Evolutionary conservation across 1,140 invertebrate genomes (phyloP), one percentile per base, ranked within the genome.

Genomic region (Caenorhabditis elegans): DNA sequence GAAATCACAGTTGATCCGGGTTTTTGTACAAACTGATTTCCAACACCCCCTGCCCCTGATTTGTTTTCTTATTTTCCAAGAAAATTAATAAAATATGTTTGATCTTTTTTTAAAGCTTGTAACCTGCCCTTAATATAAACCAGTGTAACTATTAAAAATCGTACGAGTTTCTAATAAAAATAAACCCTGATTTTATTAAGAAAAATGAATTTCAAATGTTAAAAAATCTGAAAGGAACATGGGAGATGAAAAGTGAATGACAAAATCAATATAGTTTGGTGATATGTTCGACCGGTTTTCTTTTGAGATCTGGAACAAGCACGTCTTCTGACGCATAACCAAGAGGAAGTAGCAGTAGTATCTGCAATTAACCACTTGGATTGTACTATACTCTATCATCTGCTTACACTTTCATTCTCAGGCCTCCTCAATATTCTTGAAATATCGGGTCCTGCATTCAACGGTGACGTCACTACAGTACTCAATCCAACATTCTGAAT

Each of bases 211-310:
- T 43, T 43, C 6, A 43, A 15, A 43, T 43, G n/a, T n/a, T n/a
- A n/a, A n/a, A n/a, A n/a, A n/a, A n/a, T n/a, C n/a, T n/a, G n/a
- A n/a, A n/a, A n/a, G n/a, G n/a, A n/a, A n/a, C n/a, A n/a, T n/a
- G n/a, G n/a, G n/a, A n/a, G n/a, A n/a, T n/a, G n/a, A n/a, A n/a
- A n/a, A n/a, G n/a, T n/a, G n/a, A n/a, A n/a, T n/a, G n/a, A 34
- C 3, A 55, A 70, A 76, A 22, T 80, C 51, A 31, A 55, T 77
- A 22, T 6, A 79, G 65, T 51, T 46, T 70, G 34, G 24, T 49
- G 49, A 78, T 76, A 47, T 77, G 46, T 49, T 77, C 76, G 24
- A 77, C 48, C 46, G 76, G 76, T 77, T 77, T 77, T 77, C 76
- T 48, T 77, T 49, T 77, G 76, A 77, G 76, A 77, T 77, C 76